Base-by-base conservation (phyloP, 2,113 vertebrate species). In the Mobula birostris region DNA sequence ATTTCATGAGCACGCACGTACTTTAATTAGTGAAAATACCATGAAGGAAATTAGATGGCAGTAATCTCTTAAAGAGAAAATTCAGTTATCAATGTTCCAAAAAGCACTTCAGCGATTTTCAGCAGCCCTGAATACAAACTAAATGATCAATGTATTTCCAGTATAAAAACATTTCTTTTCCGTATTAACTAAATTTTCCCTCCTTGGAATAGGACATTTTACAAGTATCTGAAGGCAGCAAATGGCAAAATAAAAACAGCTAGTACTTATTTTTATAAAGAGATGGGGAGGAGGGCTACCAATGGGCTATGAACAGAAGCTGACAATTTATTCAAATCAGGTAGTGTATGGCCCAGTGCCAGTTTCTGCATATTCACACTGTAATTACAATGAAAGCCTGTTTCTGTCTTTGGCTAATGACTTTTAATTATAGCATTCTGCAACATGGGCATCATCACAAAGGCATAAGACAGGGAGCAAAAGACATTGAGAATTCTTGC, bases 391-490 rank as follows among this genome's bases (percentile, higher is more conserved):
- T 88, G 85, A 66, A 88, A 88, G 66, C 58, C 29, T 88, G 85
- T 88, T 90, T 90, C 61, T 90, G 85, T 90, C 85, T 19, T n/a
- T 90, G 85, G 85, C 61, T 90, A 90, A 66, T 68, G 85, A 15
- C 85, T 90, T 68, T 90, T 90, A 90, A 90, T 66, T 90, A 68
- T 90, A 90, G 85, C 61, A 90, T 66, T 90, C 61, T 90, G 15
- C 11, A 88, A 88, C 58, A 63, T 32, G 19, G 29, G 29, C 14
- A 90, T 66, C 61, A 90, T 66, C 15, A 90, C 29, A 63, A 90
- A 36, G 19, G 32, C 61, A 90, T 90, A 90, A 66, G 61, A 29
- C 56, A 63, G 11, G n/a, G 27, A 7, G n/a, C 1, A 36, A 87
- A 36, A 87, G 48, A 83, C 40, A 90, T 14, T 36, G n/a, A 66